Evolutionary conservation across 1,140 invertebrate genomes (phyloP).

Genomic region (Radopholus similis): DNA sequence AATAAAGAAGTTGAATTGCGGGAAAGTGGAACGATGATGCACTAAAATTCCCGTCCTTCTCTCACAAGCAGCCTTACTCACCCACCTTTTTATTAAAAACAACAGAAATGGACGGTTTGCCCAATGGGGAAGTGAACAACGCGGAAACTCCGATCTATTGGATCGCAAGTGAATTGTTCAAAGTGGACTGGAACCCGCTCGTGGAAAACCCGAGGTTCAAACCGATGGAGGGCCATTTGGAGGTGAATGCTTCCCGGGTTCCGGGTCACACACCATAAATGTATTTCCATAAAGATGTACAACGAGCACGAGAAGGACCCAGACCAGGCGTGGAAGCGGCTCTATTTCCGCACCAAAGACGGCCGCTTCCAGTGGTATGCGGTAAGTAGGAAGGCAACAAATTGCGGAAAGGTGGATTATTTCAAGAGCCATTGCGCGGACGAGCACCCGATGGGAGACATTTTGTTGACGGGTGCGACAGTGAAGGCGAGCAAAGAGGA

Average conservation of each 20-base stretch:
- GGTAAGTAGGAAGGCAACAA: constrained; percentile 31
- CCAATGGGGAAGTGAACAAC: too few species aligned
- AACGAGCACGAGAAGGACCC: constrained; percentile 19
- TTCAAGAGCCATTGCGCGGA: constrained; percentile 55
- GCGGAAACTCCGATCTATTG: too few species aligned
- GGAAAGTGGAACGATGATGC: too few species aligned
- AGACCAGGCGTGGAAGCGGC: constrained; percentile 41
- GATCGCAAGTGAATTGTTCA: too few species aligned
- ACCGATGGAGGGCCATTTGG: constrained; percentile 58
- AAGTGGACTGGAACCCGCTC: constrained; percentile 47
- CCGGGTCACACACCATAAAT: constrained; percentile 36
- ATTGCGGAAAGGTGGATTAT: not conserved
- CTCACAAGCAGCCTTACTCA: too few species aligned
- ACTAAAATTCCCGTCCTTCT: too few species aligned
- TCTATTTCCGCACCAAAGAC: constrained; percentile 52
- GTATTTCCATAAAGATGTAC: constrained; percentile 31
- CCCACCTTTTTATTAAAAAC: too few species aligned
- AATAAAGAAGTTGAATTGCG: too few species aligned
- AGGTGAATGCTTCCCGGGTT: constrained; percentile 45
- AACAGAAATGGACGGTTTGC: too few species aligned
- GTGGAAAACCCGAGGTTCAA: constrained; percentile 39
- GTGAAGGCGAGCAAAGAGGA: constrained; percentile 52
- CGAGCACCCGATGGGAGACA: constrained; percentile 53
- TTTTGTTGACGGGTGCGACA: constrained; percentile 52
- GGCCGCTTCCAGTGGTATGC: constrained; percentile 59